Evolutionary conservation across 2,888 invertebrate species (phyloP), one percentile per base, ranked within the genome.

Genomic region (Drosophila acutilabella): DNA sequence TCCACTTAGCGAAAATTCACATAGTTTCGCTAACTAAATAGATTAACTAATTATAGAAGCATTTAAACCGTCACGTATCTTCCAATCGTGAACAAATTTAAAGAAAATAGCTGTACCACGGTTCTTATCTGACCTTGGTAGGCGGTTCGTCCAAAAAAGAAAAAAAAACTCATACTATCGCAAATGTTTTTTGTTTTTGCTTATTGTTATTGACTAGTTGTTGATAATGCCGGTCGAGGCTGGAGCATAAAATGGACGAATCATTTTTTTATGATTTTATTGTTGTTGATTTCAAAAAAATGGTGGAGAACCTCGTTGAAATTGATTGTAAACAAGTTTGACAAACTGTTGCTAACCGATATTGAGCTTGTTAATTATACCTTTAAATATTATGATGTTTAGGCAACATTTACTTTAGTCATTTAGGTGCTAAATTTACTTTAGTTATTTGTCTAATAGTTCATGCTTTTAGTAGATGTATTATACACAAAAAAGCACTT

Each of bases 101-200:
- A 48, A 36, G 41, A 47, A 56, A 38, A 58, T 36, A 45, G 57
- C 33, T 59, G 64, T 57, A 62, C 36, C 48, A 64, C 41, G 36
- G 65, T 56, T 56, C 78, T 81, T 81, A 81, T 81, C 74, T 70
- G 66, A 59, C 71, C 71, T 81, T 74, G 64, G 45, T 47, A 56
- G 18, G 38, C 50, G 58, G n/a, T 16, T 38, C 23, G 20, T 2
- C 56, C 54, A 51, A 65, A 73, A 67, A n/a, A n/a, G n/a, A 62
- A 71, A 66, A 68, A 62, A 64, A 45, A 36, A 56, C 54, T 20
- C 47, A 41, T 70, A 66, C 57, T 59, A 71, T 45, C 36, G 51
- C 64, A 23, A 20, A 42, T 52, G 53, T 56, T 60, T 71, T 60
- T 71, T 71, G 52, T 42, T 65, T 51, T 56, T 70, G 59, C 57